phyloP scores from a whole-genome alignment of 2,888 invertebrate species.

The Amphipyra tragopoginis region DNA sequence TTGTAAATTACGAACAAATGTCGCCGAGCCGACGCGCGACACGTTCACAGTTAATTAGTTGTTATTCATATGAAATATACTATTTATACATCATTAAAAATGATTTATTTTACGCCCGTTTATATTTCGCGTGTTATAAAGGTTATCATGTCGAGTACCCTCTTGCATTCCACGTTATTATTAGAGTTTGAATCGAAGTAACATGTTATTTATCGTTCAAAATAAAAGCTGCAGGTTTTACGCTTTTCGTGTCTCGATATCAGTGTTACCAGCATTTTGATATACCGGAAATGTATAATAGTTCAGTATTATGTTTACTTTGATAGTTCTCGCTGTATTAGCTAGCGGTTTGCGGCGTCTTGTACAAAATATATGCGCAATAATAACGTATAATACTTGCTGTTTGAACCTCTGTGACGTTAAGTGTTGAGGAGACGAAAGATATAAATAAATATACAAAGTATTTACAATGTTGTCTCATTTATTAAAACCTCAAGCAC shows the following conservation, averaged over 20 bases:
- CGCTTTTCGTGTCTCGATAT: constrained; percentile 65
- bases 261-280: constrained; percentile 56
- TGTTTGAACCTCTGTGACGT: constrained; percentile 80
- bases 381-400: constrained; percentile 72
- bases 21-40: constrained; percentile 30
- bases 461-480: constrained; percentile 67
- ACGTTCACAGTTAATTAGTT: constrained; percentile 63
- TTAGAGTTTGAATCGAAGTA: constrained; percentile 68
- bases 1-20: constrained; percentile 63
- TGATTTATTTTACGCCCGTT: constrained; percentile 74
- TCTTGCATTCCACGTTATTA: constrained; percentile 86
- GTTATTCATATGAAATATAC: constrained; percentile 76
- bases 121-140: constrained; percentile 67
- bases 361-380: constrained; percentile 74
- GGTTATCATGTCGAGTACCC: constrained; percentile 71
- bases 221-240: constrained; percentile 60
- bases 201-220: constrained; percentile 53
- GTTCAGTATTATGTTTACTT: constrained; percentile 73
- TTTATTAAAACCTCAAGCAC: constrained; percentile 39
- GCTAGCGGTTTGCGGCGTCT: constrained; percentile 48
- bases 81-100: constrained; percentile 79
- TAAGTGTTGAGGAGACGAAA: constrained; percentile 80
- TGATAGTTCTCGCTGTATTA: constrained; percentile 49
- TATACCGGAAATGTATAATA: constrained; percentile 63
- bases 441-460: constrained; percentile 80